Percentiles rank a stretch among this genome's conserved stretches.
These are phyloP conservation scores for Dunckerocampus dactyliophorus DNA, from an alignment of 2,113 vertebrate species.

Conservation along the genomic window DNA sequence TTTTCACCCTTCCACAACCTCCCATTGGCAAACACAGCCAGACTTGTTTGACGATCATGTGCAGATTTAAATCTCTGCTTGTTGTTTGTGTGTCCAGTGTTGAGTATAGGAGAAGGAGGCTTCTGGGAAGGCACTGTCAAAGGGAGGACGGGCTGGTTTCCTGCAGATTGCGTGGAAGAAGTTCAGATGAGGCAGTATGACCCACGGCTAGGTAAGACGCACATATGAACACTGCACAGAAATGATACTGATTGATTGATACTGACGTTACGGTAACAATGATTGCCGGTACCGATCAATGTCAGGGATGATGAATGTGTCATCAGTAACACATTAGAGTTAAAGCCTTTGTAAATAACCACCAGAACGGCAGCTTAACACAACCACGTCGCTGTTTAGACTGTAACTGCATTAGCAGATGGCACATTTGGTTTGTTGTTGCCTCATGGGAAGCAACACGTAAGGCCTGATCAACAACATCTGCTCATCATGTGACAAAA, in stretches of 20 bases:
- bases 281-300: not conserved
- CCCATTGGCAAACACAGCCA: not conserved
- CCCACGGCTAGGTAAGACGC: conserved; percentile 82
- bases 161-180: conserved; percentile 95
- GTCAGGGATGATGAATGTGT: conserved; percentile 6
- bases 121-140: conserved; percentile 98
- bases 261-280: too few species aligned
- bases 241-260: not conserved
- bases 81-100: conserved; percentile 74
- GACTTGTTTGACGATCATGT: conserved; percentile 12
- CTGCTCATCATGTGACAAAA: conserved; percentile 9
- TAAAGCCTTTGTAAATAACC: conserved; percentile 28
- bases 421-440: conserved; percentile 13
- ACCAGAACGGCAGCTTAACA: conserved; percentile 12
- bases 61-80: conserved; percentile 12
- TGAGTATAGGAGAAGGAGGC: conserved; percentile 96
- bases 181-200: conserved; percentile 97
- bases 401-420: conserved; percentile 40
- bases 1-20: conserved; percentile 14
- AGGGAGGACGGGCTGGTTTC: conserved; percentile 96
- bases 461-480: conserved; percentile 28
- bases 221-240: not conserved
- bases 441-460: conserved; percentile 22
- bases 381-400: conserved; percentile 10
- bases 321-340: conserved; percentile 18